Evolutionary conservation across 2,888 invertebrate genomes (phyloP), one percentile per base, ranked within the genome.

Genomic region (Ctena decussata): DNA sequence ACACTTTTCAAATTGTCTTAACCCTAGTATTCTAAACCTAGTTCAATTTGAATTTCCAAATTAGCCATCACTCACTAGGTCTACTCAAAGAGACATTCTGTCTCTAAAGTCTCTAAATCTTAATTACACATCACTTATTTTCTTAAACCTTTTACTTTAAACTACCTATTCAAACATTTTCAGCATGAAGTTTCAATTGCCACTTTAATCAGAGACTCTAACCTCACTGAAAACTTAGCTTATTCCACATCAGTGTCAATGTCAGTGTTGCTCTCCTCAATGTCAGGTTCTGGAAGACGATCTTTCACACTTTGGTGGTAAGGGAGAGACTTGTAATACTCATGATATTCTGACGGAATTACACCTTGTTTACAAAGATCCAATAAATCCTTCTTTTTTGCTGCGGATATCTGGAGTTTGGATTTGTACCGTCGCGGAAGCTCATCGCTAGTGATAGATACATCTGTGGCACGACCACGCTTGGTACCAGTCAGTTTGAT

Each of bases 301-400:
- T 41, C 72, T n/a, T 24, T 8, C 30, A 15, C 44, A 44, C 44
- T 72, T 8, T 1, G 6, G 15, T n/a, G 8, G 11, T 41, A 27
- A n/a, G 72, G 44, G 3, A 72, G 30, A 8, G 8, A n/a, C n/a
- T 44, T n/a, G 44, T 72, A 72, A 30, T 21, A 72, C 11, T 72
- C 41, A 39, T 44, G 72, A 72, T 27, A 72, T 72, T 72, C 72
- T 27, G 39, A n/a, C n/a, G 72, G 72, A 15, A 72, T 72, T 8
- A 72, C 46, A 15, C 72, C 72, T 44, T 41, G 27, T 72, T n/a
- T 72, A 30, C 71, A 71, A n/a, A 72, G 11, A 8, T 44, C 3
- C 8, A 72, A n/a, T n/a, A 41, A 44, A 46, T 72, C 41, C 44
- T 46, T 72, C 44, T 72, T 72, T 24, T 72, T 72, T 46, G 72